Evolutionary conservation across 2,888 invertebrate species (phyloP).

Genomic region (Embidobia sp.): DNA sequence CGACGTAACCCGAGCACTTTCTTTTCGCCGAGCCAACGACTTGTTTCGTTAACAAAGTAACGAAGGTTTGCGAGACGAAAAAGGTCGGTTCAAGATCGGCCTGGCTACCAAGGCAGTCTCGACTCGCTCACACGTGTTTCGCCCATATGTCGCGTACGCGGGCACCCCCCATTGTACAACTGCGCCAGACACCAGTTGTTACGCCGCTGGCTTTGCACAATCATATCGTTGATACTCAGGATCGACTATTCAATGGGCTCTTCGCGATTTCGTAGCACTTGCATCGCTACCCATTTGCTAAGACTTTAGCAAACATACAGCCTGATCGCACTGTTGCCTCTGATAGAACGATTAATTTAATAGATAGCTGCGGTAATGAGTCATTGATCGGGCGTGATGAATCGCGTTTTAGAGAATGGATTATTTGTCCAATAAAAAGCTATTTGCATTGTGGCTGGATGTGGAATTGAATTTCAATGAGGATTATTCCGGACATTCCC

Average conservation of each 20-base stretch:
- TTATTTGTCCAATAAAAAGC: too few relatives aligned
- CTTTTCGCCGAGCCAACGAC: slow-evolving; percentile 9
- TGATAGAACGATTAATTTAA: slow-evolving; percentile 16
- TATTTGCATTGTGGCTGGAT: neutral
- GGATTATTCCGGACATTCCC: neutral
- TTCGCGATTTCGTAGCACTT: slow-evolving; percentile 12
- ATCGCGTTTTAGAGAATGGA: too few relatives aligned
- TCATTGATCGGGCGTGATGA: too few relatives aligned
- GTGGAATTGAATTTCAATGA: neutral
- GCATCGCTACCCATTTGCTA: slow-evolving; percentile 12
- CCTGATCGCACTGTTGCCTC: slow-evolving; percentile 25
- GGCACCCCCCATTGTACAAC: slow-evolving; percentile 39
- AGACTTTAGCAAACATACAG: slow-evolving; percentile 9
- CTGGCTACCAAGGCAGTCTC: too few relatives aligned
- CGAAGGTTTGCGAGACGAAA: slow-evolving; percentile 17
- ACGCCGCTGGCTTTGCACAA: slow-evolving; percentile 33
- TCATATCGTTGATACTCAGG: slow-evolving; percentile 43
- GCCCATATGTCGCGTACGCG: slow-evolving; percentile 51
- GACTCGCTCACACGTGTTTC: slow-evolving; percentile 44
- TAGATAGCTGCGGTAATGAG: slow-evolving; percentile 10
- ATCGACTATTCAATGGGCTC: slow-evolving; percentile 16
- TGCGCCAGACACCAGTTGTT: slow-evolving; percentile 53
- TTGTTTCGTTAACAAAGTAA: slow-evolving; percentile 26
- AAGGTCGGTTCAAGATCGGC: slow-evolving; percentile 20
- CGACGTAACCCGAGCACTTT: slow-evolving; percentile 41